A percentile compares a stretch with the other conserved stretches of the same genome.
These are phyloP conservation scores for Euzetes globulus DNA, from an alignment of 2,888 invertebrate species.

Conservation along the genomic window DNA sequence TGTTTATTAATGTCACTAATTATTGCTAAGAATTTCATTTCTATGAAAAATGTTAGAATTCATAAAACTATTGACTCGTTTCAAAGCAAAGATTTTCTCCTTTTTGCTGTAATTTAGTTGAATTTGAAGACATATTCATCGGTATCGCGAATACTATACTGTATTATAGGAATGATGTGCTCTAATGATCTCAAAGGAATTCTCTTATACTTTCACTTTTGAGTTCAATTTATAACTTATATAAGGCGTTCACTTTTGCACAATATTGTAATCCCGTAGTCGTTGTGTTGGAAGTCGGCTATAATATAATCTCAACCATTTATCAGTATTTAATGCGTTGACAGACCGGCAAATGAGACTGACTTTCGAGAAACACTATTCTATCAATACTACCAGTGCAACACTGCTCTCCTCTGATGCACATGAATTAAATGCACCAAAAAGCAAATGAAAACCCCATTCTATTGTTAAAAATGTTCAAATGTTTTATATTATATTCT, in stretches of 20 bases:
- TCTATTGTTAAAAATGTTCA: neutral
- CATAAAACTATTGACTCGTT: neutral
- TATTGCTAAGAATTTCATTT: neutral
- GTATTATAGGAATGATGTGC: slow-evolving; percentile 10
- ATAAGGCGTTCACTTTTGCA: neutral
- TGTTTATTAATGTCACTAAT: neutral
- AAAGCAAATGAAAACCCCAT: neutral
- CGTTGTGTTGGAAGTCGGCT: slow-evolving; percentile 2
- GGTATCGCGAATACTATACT: slow-evolving; percentile 15
- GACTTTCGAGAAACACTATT: neutral
- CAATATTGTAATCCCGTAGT: slow-evolving; percentile 16
- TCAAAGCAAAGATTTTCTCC: neutral
- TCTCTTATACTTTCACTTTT: slow-evolving; percentile 8
- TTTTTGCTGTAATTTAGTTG: neutral
- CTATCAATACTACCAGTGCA: too few species aligned
- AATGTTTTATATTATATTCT: neutral
- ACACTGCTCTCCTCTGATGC: neutral
- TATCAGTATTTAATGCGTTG: slow-evolving; percentile 38
- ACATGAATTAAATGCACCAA: neutral
- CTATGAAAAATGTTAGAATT: neutral
- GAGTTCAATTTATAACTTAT: slow-evolving; percentile 20
- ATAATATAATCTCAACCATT: slow-evolving; percentile 40
- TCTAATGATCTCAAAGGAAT: slow-evolving; percentile 23
- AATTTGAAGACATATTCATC: neutral
- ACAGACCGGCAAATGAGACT: slow-evolving; percentile 28